A percentile compares a stretch with the other conserved stretches of the same genome.
These are phyloP conservation scores for Heliconius melpomene DNA, from an alignment of 1,140 invertebrate species.

Conservation along the genomic window DNA sequence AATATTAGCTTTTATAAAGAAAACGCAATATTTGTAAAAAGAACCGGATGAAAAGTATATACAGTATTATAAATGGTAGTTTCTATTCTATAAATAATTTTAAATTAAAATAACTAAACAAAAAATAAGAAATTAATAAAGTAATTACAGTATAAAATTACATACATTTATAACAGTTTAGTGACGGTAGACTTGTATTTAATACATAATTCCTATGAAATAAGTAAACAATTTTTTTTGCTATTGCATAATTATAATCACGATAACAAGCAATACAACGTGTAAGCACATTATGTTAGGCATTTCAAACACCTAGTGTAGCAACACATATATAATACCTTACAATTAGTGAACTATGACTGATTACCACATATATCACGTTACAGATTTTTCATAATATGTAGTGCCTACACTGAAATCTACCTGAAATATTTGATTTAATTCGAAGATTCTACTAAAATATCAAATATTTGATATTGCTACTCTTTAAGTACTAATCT, in stretches of 20 bases:
- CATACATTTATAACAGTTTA: too few relatives aligned
- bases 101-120: too few relatives aligned
- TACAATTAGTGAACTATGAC: background rate
- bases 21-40: too few relatives aligned
- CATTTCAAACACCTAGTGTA: background rate
- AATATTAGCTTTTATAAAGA: too few relatives aligned
- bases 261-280: background rate
- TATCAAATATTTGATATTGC: too few relatives aligned
- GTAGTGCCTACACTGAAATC: background rate
- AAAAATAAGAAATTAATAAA: too few relatives aligned
- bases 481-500: too few relatives aligned
- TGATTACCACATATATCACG: background rate
- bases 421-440: background rate
- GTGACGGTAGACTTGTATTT: background rate
- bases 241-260: background rate
- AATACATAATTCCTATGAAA: background rate
- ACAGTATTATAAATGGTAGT: too few relatives aligned
- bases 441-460: too few relatives aligned
- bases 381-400: slow-evolving; percentile 4
- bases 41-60: too few relatives aligned
- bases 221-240: background rate
- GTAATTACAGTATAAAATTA: too few relatives aligned
- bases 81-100: too few relatives aligned
- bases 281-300: background rate
- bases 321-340: background rate